Evolutionary conservation across 1,140 invertebrate species (phyloP).

Genomic region (Stegodyphus mimosarum): DNA sequence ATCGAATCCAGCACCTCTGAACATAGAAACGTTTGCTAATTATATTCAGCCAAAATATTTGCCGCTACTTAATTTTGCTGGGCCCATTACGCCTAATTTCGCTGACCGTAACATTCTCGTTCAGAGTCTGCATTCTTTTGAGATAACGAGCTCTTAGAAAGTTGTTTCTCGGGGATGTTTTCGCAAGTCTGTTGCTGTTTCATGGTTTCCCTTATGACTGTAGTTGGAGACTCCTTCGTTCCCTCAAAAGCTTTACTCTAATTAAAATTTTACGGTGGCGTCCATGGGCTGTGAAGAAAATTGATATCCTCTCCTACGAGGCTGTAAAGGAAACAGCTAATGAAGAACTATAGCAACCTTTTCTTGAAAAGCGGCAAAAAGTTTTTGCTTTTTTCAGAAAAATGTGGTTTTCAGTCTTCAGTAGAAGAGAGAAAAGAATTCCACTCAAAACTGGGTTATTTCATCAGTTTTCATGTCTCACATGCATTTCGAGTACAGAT

Average conservation of each 20-base stretch:
- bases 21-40: slow-evolving; percentile 33
- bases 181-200: slow-evolving; percentile 9
- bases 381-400: not conserved
- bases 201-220: slow-evolving; percentile 22
- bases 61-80: slow-evolving; percentile 53
- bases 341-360: slow-evolving; percentile 40
- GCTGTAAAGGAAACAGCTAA: slow-evolving; percentile 26
- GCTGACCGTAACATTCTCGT: slow-evolving; percentile 44
- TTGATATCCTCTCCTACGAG: slow-evolving; percentile 38
- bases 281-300: slow-evolving; percentile 56
- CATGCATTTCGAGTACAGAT: no score
- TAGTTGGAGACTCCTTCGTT: slow-evolving; percentile 5
- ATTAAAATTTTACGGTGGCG: slow-evolving; percentile 58
- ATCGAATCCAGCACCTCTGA: not conserved
- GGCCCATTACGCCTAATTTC: slow-evolving; percentile 47
- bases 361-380: slow-evolving; percentile 26
- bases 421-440: no score
- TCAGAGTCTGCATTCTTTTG: slow-evolving; percentile 37
- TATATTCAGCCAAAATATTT: slow-evolving; percentile 60
- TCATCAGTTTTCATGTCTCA: no score
- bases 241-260: slow-evolving; percentile 44
- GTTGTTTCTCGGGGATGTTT: slow-evolving; percentile 28
- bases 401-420: no score
- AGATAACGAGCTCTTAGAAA: slow-evolving; percentile 28
- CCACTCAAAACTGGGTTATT: no score